A percentile compares a stretch with the other conserved stretches of the same genome.
These are phyloP conservation scores for Anodontia alba DNA, from an alignment of 2,888 invertebrate species.

Conservation along the genomic window DNA sequence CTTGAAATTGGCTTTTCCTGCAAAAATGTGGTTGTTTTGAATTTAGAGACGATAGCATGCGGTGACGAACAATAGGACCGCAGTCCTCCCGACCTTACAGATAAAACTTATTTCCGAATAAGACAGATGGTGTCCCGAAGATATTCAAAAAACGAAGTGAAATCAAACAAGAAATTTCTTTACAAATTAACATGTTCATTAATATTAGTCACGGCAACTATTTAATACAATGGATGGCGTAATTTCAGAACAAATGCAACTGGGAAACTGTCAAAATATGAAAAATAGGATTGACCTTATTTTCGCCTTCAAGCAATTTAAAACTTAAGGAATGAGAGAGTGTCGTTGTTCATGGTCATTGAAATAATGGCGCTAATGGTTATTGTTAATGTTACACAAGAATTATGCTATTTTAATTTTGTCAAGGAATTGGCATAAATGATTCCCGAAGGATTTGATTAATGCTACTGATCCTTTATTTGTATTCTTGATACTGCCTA, in stretches of 20 bases:
- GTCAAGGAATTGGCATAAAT: not conserved
- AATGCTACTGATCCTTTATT: too few species aligned
- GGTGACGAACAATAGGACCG: not conserved
- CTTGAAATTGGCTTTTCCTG: not conserved
- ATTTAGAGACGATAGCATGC: not conserved
- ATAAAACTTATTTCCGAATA: not conserved
- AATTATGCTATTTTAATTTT: constrained; percentile 12
- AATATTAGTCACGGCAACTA: not conserved
- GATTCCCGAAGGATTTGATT: too few species aligned
- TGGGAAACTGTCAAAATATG: constrained; percentile 15
- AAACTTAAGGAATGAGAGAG: not conserved
- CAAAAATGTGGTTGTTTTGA: not conserved
- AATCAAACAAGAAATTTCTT: constrained; percentile 15
- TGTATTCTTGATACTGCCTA: too few species aligned
- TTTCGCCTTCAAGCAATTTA: not conserved
- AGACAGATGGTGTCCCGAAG: not conserved
- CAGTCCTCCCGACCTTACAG: not conserved
- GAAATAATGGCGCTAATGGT: not conserved
- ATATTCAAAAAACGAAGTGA: constrained; percentile 9
- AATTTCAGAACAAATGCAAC: not conserved
- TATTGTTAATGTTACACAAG: not conserved
- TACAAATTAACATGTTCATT: constrained; percentile 16
- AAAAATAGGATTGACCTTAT: constrained; percentile 12
- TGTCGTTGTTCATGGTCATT: not conserved
- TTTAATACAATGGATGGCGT: not conserved